These are phyloP conservation scores for Aplysina aerophoba DNA, from an alignment of 37 sponge, comb jelly and placozoan genomes.

Conservation along the genomic window DNA sequence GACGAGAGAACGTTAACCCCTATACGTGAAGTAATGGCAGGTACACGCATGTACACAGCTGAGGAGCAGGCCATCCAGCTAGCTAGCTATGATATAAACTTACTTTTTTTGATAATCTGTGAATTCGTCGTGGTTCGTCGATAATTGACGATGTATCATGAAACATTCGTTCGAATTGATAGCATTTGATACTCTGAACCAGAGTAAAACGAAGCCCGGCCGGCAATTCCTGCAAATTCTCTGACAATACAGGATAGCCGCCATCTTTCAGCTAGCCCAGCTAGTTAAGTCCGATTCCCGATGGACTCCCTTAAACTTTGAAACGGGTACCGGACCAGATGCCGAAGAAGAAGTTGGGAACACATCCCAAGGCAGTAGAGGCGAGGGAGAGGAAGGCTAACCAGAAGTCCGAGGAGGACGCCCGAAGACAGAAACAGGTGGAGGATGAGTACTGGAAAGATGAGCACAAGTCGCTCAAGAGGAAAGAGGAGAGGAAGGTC, in stretches of 20 bases:
- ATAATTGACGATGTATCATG: no score
- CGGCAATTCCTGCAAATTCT: background rate
- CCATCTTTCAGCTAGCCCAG: background rate
- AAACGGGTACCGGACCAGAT: constrained; percentile 15
- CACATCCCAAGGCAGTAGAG: constrained; percentile 87
- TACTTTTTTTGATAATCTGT: no score
- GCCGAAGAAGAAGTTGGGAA: constrained; percentile 86
- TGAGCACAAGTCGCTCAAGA: constrained; percentile 72
- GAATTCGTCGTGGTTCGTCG: no score
- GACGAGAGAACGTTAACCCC: no score
- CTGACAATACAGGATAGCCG: background rate
- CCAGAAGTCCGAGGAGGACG: constrained; percentile 50
- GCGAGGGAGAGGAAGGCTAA: constrained; percentile 79
- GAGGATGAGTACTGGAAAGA: constrained; percentile 95
- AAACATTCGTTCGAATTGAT: no score
- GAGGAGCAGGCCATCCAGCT: no score
- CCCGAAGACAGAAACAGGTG: constrained; percentile 58
- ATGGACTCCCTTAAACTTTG: background rate
- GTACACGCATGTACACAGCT: no score
- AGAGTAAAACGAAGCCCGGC: background rate
- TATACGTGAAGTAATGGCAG: no score
- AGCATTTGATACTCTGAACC: no score
- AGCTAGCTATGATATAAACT: no score
- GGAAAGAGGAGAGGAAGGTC: constrained; percentile 91
- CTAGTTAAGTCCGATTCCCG: background rate